Base-by-base conservation (phyloP, 1,140 invertebrate species). In the Aphelinus atriplicis region DNA sequence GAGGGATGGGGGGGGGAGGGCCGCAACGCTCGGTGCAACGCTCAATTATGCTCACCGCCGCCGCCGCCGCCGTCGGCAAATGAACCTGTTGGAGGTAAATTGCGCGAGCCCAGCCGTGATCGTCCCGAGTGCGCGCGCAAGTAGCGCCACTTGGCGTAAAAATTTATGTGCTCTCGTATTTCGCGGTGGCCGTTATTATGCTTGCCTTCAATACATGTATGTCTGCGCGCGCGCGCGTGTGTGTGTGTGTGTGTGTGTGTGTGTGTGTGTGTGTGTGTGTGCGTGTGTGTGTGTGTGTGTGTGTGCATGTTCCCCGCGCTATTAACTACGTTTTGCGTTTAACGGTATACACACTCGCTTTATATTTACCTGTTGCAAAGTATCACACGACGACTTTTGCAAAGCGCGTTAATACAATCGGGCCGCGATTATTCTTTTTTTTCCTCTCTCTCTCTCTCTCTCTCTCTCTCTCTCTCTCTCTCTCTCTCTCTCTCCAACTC, bases 291-390 rank as follows among this genome's bases (percentile, higher is more conserved):
- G 26, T 26, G 26, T 26, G 26, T 26, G 26, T 26, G 26, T 26
- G 26, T 26, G 26, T 26, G 43, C 7, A 7, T 48, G 48, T 50
- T 48, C 63, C 42, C 48, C 47, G n/a, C 61, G 58, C 45, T 1
- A 7, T 46, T 65, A 51, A 65, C 7, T 65, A 47, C 48, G 48
- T 51, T 65, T 65, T 51, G 63, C 63, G 10, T 65, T 65, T 65
- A 65, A 65, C 48, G 63, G 63, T 3, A 65, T 65, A 26, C 63
- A 9, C 48, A 26, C 26, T n/a, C 63, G 48, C 48, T 65, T 50
- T 65, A 46, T n/a, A 48, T 51, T 51, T 50, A 65, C 63, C 63
- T 65, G 63, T 65, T 53, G n/a, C 63, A 7, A 65, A 65, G 63
- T 65, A 64, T 64, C 62, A n/a, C 62, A 26, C 3, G 26, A n/a